phyloP scores from a whole-genome alignment of 2,888 invertebrate genomes.

The Notocelia uddmanniana region DNA sequence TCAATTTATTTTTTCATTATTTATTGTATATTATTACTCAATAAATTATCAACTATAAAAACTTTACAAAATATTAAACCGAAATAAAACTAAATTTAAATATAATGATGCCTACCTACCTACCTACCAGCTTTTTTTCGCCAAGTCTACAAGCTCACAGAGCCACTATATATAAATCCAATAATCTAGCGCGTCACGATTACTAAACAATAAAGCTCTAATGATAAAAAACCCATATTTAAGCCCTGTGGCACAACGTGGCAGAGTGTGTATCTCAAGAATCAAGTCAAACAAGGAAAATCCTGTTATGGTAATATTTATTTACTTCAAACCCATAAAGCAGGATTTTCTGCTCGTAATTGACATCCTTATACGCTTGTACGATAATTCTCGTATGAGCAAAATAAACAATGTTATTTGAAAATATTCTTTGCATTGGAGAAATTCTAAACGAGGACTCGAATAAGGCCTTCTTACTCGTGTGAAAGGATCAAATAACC shows the following conservation, averaged over 20 bases:
- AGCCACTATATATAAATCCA: too few species aligned
- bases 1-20: too few species aligned
- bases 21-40: too few species aligned
- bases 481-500: too few species aligned
- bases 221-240: not conserved
- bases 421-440: not conserved
- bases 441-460: not conserved
- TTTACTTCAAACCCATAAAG: constrained; percentile 25
- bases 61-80: too few species aligned
- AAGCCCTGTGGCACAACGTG: not conserved
- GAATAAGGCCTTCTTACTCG: not conserved
- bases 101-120: too few species aligned
- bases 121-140: too few species aligned
- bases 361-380: constrained; percentile 20
- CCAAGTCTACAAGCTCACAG: too few species aligned
- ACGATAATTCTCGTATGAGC: constrained; percentile 17
- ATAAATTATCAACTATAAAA: too few species aligned
- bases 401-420: not conserved
- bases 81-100: too few species aligned
- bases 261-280: not conserved
- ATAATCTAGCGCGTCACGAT: too few species aligned
- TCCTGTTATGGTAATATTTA: not conserved
- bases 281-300: not conserved
- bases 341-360: constrained; percentile 15
- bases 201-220: too few species aligned